phyloP scores from a whole-genome alignment of 2,888 invertebrate genomes.

The Orgyia antiqua region DNA sequence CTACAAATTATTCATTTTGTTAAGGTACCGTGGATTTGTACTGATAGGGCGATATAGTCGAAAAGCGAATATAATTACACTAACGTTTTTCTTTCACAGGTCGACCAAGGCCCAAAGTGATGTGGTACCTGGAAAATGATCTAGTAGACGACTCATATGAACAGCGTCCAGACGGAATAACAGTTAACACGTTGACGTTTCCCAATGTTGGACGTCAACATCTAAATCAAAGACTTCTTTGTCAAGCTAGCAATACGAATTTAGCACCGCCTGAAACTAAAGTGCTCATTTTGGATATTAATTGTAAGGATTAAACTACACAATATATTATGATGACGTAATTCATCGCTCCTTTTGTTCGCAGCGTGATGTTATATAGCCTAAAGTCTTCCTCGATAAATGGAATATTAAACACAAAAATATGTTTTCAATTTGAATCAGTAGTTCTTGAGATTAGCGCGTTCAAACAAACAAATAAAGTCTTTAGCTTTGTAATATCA shows the following conservation, averaged over 20 bases:
- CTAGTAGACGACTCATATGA: conserved; percentile 91
- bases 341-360: too few relatives aligned
- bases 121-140: conserved; percentile 91
- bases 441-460: too few relatives aligned
- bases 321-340: neutral
- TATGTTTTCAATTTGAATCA: too few relatives aligned
- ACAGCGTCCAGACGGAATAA: conserved; percentile 81
- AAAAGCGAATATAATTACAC: neutral
- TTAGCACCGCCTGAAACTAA: conserved; percentile 87
- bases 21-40: too few relatives aligned
- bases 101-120: conserved; percentile 86
- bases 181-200: conserved; percentile 88
- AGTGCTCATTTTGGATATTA: conserved; percentile 89
- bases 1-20: too few relatives aligned
- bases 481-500: too few relatives aligned
- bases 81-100: conserved; percentile 70
- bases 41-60: too few relatives aligned
- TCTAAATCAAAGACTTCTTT: conserved; percentile 88
- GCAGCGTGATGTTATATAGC: too few relatives aligned
- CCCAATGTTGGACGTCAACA: conserved; percentile 90
- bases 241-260: conserved; percentile 93
- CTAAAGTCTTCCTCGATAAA: too few relatives aligned
- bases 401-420: too few relatives aligned
- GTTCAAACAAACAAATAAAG: too few relatives aligned
- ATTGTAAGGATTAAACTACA: conserved; percentile 91